A percentile compares a stretch with the other conserved stretches of the same genome.
phyloP scores from a whole-genome alignment of 1,140 invertebrate genomes.

The Zaprionus camerounensis region DNA sequence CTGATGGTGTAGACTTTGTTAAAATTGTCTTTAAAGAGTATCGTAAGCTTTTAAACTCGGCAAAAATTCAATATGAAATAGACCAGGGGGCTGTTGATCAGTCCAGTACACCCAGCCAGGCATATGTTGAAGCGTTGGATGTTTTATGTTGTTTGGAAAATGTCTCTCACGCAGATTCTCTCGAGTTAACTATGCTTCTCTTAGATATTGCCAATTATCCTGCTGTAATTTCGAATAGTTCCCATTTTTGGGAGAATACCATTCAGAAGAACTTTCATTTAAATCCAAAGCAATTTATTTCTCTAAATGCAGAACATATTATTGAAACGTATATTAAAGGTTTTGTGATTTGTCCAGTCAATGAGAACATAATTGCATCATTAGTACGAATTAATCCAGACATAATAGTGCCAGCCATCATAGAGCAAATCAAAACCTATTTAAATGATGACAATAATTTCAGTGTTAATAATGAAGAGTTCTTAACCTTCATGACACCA shows the following conservation, averaged over 20 bases:
- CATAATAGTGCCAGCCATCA: constrained; percentile 86
- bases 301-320: constrained; percentile 53
- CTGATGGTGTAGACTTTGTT: constrained; percentile 53
- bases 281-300: constrained; percentile 60
- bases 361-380: constrained; percentile 88
- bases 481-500: constrained; percentile 94
- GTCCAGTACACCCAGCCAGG: constrained; percentile 79
- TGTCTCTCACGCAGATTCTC: constrained; percentile 85
- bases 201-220: constrained; percentile 90
- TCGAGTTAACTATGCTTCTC: constrained; percentile 86
- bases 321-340: constrained; percentile 60
- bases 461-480: constrained; percentile 93
- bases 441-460: constrained; percentile 89
- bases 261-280: constrained; percentile 61
- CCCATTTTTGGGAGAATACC: constrained; percentile 73
- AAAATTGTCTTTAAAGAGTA: constrained; percentile 87
- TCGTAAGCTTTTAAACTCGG: constrained; percentile 85
- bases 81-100: constrained; percentile 80
- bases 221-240: constrained; percentile 85
- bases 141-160: constrained; percentile 73
- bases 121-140: constrained; percentile 68
- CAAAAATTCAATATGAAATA: constrained; percentile 85
- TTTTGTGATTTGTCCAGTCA: constrained; percentile 72
- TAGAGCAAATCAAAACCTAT: constrained; percentile 85
- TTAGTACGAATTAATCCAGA: constrained; percentile 88